Evolutionary conservation across 2,797 vertebrate species (phyloP).

Genomic region (Botia almorhae): DNA sequence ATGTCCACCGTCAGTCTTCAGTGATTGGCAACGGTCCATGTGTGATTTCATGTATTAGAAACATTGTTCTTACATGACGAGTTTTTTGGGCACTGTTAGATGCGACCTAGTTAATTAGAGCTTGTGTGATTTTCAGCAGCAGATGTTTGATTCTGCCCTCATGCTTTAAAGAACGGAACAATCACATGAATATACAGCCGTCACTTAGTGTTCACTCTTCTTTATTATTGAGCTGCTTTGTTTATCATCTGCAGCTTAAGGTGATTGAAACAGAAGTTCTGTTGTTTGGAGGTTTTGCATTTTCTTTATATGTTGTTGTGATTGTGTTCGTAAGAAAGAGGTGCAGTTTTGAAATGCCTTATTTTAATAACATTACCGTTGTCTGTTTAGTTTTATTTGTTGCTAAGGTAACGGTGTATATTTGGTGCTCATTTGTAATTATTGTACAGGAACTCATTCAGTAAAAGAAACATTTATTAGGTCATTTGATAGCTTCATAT

Average conservation of each 20-base stretch:
- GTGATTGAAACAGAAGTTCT: not conserved
- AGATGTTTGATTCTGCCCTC: not conserved
- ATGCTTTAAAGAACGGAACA: constrained; percentile 1
- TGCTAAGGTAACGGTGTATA: constrained; percentile 27
- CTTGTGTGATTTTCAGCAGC: not conserved
- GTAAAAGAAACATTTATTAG: not conserved
- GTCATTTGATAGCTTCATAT: constrained; percentile 20
- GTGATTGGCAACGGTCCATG: not conserved
- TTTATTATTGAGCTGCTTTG: not conserved
- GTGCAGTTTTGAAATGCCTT: no score
- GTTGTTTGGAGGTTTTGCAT: not conserved
- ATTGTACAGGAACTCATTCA: constrained; percentile 11
- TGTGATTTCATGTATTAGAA: not conserved
- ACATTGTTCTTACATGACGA: not conserved
- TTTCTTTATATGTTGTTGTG: not conserved
- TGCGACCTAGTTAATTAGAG: not conserved
- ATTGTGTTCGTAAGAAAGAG: no score
- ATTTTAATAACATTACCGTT: no score
- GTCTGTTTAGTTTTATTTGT: not conserved
- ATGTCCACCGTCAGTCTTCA: not conserved
- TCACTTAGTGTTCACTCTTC: not conserved
- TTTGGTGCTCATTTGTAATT: constrained; percentile 29
- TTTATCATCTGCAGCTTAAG: not conserved
- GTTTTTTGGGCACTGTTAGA: not conserved
- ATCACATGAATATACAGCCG: not conserved